Conservation (phyloP, 2,797 vertebrate genomes). For the Betta splendens region DNA sequence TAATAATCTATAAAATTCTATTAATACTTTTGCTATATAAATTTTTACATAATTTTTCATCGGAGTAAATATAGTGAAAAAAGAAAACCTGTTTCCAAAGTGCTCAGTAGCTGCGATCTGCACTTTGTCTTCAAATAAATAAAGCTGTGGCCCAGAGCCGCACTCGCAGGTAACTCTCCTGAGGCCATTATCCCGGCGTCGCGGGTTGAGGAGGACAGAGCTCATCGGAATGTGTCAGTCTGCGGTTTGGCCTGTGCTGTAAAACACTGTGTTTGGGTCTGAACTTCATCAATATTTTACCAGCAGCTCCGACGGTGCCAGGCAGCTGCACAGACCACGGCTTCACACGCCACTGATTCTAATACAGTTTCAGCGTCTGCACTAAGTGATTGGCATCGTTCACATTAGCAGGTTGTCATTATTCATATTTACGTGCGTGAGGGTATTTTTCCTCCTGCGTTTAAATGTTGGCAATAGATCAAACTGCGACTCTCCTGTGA, state of each 20-base stretch:
- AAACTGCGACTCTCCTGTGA: constrained; percentile 38
- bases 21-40: no score
- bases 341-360: constrained; percentile 9
- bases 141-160: constrained; percentile 3
- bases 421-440: constrained; percentile 52
- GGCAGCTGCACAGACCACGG: constrained; percentile 7
- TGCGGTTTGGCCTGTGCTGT: constrained; percentile 44
- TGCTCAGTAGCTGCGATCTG: no score
- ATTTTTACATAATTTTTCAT: no score
- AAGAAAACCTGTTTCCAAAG: no score
- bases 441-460: constrained; percentile 18
- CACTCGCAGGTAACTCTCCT: constrained; percentile 5
- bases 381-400: constrained; percentile 46
- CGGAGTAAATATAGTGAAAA: no score
- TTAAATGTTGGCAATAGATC: constrained; percentile 46
- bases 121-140: not conserved
- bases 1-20: no score
- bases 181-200: not conserved
- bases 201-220: constrained; percentile 1
- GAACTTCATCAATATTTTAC: constrained; percentile 62
- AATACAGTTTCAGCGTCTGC: not conserved
- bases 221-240: constrained; percentile 24
- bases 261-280: constrained; percentile 47
- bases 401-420: constrained; percentile 29
- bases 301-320: constrained; percentile 20